Base-by-base conservation (phyloP, 2,888 invertebrate species). In the Morpho deidamia region DNA sequence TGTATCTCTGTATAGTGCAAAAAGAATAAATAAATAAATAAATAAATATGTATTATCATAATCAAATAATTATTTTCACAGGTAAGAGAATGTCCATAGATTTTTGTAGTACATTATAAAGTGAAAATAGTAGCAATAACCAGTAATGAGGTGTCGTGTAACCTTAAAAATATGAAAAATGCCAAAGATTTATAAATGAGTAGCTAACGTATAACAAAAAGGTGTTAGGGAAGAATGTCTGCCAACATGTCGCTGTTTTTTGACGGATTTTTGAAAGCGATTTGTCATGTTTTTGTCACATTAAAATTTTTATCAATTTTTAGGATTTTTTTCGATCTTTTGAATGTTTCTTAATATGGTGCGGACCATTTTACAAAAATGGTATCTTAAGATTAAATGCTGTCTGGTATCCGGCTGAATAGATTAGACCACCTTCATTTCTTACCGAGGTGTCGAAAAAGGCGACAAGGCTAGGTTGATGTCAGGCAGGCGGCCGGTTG, bases 91-190 rank as follows among this genome's bases (percentile, higher is more conserved):
- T 23, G 23, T 23, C 23, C 23, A 23, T 23, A 23, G 23, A 23
- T 23, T 23, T 23, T 23, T 2, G 5, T 23, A 23, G 23, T 23
- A 23, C 23, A 23, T 23, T 23, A 23, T 23, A 23, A 23, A 14
- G 37, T 7, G 48, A 12, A 58, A 55, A 58, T 52, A 51, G 35
- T 9, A 60, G 60, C 60, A 65, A 66, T 66, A 63, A 62, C 54
- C 62, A 61, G 55, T 72, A 74, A 72, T 68, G 69, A 71, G 70
- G 74, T 72, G 67, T 74, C 73, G 60, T 52, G 58, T 72, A 55
- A 62, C 69, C 48, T 57, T 58, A 65, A 69, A 70, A 70, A 68
- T 44, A 45, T 12, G 11, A 37, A 34, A 55, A 58, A 53, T 50
- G 49, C 41, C 39, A 38, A 44, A 49, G 58, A 50, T 49, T 59